Evolutionary conservation across 2,113 vertebrate genomes (phyloP), one percentile per base, ranked within the genome.

Genomic region (Aegotheles bennettii): DNA sequence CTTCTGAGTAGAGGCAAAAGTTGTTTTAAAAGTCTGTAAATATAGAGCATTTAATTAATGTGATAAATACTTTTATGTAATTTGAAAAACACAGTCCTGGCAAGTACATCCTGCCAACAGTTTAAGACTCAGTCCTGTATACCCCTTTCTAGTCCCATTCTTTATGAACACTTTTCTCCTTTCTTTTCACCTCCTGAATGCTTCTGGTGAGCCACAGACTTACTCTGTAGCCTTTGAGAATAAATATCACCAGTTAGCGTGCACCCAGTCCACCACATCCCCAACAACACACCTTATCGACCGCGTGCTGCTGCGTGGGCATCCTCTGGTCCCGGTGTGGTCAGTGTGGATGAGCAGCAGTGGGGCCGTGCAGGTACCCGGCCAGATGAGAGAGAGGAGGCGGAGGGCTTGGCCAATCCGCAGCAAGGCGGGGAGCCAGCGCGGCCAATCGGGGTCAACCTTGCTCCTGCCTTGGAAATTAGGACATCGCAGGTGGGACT

Each of bases 211-310:
- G 16, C 48, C 61, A 74, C 24, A 67, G n/a, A n/a, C 35, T 50
- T 28, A 54, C 13, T 21, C 56, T 67, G 59, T 3, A 77, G 29
- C 36, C 76, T 61, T 16, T 26, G 48, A 85, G 65, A 71, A 31
- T 2, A 45, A 79, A 16, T 4, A 47, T 7, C 43, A 29, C 3
- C 36, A 26, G 79, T 7, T 11, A 88, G 28, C 0, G 12, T 33
- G 43, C 31, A 28, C 77, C 76, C 84, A 69, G 69, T 59, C 68
- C 84, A 71, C 90, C 83, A 70, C 86, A 81, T 86, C 93, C 95
- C 94, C 86, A 82, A 5, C 68, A 92, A 95, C 95, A 57, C 95
- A 97, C 97, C 97, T 97, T 95, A 64, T 77, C 50, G 16, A 63
- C 61, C 43, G 0, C 90, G 91, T 3, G 84, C 45, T n/a, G 90